Conservation (phyloP, 2,797 vertebrate species). For the Gobionotothen gibberifrons region DNA sequence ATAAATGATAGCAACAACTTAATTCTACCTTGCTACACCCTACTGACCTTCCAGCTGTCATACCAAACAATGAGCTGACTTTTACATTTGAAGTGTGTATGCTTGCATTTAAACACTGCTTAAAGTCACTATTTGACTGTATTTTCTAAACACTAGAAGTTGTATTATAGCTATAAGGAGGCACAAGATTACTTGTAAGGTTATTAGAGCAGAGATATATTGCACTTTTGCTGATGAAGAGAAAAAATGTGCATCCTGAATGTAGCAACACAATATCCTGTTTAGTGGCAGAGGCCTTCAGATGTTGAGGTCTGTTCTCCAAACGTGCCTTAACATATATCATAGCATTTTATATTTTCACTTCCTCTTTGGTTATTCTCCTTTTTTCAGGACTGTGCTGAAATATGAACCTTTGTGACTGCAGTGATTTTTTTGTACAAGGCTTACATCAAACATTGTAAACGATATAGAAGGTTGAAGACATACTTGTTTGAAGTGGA, state of each 20-base stretch:
- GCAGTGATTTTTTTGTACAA: slow-evolving; percentile 5
- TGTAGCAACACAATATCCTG: slow-evolving; percentile 75
- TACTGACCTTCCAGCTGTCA: too few species aligned
- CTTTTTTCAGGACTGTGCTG: slow-evolving; percentile 46
- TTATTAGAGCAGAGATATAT: slow-evolving; percentile 29
- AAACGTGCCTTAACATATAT: slow-evolving; percentile 61
- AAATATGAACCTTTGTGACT: slow-evolving; percentile 47
- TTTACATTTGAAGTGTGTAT: not conserved
- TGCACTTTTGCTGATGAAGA: slow-evolving; percentile 58
- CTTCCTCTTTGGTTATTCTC: slow-evolving; percentile 72
- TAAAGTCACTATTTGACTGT: not conserved
- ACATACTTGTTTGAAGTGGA: not conserved
- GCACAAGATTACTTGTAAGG: not conserved
- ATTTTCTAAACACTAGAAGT: not conserved
- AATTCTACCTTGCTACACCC: not conserved
- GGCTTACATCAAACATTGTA: not conserved
- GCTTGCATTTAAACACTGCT: not conserved
- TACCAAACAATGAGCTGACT: not conserved
- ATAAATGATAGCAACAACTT: not conserved
- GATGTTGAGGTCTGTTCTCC: slow-evolving; percentile 53
- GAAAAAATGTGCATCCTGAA: slow-evolving; percentile 60
- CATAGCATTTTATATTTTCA: slow-evolving; percentile 76
- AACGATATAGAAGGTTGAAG: too few species aligned
- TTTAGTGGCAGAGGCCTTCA: slow-evolving; percentile 50
- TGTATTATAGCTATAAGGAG: not conserved